Evolutionary conservation across 2,888 invertebrate genomes (phyloP), one percentile per base, ranked within the genome.

Genomic region (Metacarcinus magister): DNA sequence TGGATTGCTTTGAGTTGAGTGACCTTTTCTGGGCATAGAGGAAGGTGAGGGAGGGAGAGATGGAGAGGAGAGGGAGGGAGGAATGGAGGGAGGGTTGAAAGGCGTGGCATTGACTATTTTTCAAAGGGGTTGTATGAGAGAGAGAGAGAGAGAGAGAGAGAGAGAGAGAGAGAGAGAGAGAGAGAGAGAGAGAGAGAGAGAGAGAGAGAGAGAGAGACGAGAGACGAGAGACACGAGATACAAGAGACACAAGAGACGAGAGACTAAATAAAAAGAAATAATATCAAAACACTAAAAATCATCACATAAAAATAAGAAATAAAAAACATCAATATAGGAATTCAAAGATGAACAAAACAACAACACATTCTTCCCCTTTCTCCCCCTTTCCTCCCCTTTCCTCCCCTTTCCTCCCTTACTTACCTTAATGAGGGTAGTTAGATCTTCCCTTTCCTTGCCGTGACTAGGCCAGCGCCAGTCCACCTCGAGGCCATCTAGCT

Each of bases 381-480:
- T 0, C 0, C 13, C n/a, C 32, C 32, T 87, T 32, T 32, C 87
- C 87, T 32, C n/a, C n/a, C 32, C 32, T 87, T 87, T 10, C 0
- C 87, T n/a, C 87, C 32, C 87, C n/a, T 32, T 87, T 32, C n/a
- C 87, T 87, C 87, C n/a, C 89, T 89, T 5, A 13, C 89, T 39
- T 94, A 97, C 97, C 96, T 96, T 97, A 60, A 96, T 95, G 10
- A 97, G 96, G 7, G 96, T 95, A 16, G 96, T 97, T 16, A 97
- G 95, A n/a, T 97, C 96, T 0, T 96, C 95, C 60, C 90, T 95
- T 5, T 97, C 96, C 96, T 97, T 97, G 3, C 39, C 28, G 23
- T 93, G 60, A 0, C 96, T 96, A 7, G 97, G 97, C 97, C 97
- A 97, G 89, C 96, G 95, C 97, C 97, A 97, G 96, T 97, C 97